Percentiles rank a stretch among this genome's conserved stretches.
Evolutionary conservation across 64 coral and sea anemone species (phyloP).

Genomic region (Montipora efflorescens): DNA sequence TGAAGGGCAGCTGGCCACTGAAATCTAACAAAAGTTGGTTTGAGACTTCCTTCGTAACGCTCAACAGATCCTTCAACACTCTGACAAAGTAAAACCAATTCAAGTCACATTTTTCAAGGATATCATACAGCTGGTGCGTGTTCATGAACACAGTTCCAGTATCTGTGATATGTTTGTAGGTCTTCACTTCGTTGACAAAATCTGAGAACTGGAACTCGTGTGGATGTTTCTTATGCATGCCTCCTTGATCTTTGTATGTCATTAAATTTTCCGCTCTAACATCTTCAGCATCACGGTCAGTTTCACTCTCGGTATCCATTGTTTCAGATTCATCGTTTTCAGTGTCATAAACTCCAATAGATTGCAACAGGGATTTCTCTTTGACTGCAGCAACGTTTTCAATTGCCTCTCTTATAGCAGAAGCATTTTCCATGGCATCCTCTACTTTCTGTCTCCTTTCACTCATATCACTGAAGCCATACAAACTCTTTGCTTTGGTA

Average conservation of each 20-base stretch:
- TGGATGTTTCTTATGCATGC: no score
- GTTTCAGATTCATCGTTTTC: background rate
- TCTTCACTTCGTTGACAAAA: no score
- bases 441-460: conserved; percentile 32
- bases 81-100: conserved; percentile 74
- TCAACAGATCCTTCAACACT: conserved; percentile 7
- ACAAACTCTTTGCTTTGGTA: no score
- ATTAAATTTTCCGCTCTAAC: no score
- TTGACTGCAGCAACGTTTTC: conserved; percentile 62
- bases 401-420: conserved; percentile 56
- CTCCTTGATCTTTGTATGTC: no score
- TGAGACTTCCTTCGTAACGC: conserved; percentile 48
- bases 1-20: conserved; percentile 54
- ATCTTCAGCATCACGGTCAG: conserved; percentile 8
- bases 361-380: conserved; percentile 44
- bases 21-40: conserved; percentile 63
- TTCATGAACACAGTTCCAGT: no score
- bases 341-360: conserved; percentile 10
- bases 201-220: no score
- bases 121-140: background rate
- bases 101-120: conserved; percentile 63
- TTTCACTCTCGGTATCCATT: conserved; percentile 43
- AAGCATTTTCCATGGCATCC: conserved; percentile 38
- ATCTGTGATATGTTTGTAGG: no score
- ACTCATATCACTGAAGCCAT: no score